Conservation (phyloP, 1,140 invertebrate genomes). For the Ptiloglossa arizonensis region DNA sequence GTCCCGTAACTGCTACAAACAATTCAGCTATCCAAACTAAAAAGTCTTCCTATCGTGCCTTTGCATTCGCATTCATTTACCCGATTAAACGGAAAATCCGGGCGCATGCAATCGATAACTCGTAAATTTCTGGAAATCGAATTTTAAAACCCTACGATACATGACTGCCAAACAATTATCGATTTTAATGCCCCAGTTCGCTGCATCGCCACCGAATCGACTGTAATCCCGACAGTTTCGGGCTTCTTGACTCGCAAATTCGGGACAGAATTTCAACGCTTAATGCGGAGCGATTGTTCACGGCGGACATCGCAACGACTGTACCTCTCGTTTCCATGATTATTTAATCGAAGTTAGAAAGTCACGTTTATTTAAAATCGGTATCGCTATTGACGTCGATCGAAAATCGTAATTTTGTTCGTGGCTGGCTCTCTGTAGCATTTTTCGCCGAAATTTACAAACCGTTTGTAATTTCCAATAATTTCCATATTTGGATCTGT, state of each 20-base stretch:
- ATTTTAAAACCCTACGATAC: conserved; percentile 12
- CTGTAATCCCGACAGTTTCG: neutral
- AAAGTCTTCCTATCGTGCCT: neutral
- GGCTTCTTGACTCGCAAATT: neutral
- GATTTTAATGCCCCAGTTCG: conserved; percentile 7
- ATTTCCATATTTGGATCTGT: neutral
- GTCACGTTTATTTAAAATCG: neutral
- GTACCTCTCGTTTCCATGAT: neutral
- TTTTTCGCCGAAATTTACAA: neutral
- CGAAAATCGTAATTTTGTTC: no score
- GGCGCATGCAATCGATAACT: neutral
- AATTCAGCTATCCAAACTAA: neutral
- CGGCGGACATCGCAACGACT: neutral
- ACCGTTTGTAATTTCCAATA: neutral
- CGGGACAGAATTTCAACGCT: neutral
- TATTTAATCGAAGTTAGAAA: neutral
- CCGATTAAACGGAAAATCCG: neutral
- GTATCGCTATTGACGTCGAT: neutral
- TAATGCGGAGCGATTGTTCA: neutral
- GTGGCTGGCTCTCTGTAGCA: no score
- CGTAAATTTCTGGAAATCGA: conserved; percentile 13
- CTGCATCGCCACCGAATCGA: neutral
- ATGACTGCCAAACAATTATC: conserved; percentile 7
- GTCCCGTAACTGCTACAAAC: neutral
- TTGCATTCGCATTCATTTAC: neutral